Conservation (phyloP, 2,797 vertebrate species). For the Hyperoplus lanceolatus region DNA sequence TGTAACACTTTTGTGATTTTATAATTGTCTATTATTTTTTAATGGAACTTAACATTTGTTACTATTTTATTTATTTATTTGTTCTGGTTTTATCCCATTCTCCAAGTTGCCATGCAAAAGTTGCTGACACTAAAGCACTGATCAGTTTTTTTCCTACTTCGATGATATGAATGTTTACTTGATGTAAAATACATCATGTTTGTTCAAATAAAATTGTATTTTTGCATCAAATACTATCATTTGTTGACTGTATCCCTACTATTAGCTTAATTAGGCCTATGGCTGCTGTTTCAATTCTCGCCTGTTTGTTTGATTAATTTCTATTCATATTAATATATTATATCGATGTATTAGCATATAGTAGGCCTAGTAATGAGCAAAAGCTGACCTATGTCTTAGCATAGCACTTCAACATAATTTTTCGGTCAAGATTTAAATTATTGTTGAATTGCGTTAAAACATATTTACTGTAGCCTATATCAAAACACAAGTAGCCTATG, state of each 20-base stretch:
- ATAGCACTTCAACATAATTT: too few species aligned
- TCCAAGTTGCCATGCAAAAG: constrained; percentile 46
- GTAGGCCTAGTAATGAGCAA: too few species aligned
- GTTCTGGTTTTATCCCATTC: constrained; percentile 16
- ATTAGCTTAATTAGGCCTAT: background rate
- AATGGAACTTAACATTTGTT: background rate
- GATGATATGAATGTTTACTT: constrained; percentile 56
- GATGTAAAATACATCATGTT: constrained; percentile 48
- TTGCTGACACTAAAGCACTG: constrained; percentile 53
- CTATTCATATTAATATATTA: too few species aligned
- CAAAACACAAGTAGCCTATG: background rate
- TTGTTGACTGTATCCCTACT: background rate
- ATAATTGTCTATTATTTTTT: background rate
- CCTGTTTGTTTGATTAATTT: too few species aligned
- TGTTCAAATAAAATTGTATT: constrained; percentile 76
- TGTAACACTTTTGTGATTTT: background rate
- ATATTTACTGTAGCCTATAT: background rate
- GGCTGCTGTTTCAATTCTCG: too few species aligned
- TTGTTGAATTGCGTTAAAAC: background rate
- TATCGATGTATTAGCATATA: too few species aligned
- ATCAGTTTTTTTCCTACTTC: constrained; percentile 31
- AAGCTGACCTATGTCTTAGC: too few species aligned
- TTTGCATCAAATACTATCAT: constrained; percentile 59
- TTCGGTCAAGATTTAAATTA: background rate
- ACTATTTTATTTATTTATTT: constrained; percentile 61